These are phyloP conservation scores for Dysmachus trigonus DNA, from an alignment of 2,888 invertebrate species.

Conservation along the genomic window DNA sequence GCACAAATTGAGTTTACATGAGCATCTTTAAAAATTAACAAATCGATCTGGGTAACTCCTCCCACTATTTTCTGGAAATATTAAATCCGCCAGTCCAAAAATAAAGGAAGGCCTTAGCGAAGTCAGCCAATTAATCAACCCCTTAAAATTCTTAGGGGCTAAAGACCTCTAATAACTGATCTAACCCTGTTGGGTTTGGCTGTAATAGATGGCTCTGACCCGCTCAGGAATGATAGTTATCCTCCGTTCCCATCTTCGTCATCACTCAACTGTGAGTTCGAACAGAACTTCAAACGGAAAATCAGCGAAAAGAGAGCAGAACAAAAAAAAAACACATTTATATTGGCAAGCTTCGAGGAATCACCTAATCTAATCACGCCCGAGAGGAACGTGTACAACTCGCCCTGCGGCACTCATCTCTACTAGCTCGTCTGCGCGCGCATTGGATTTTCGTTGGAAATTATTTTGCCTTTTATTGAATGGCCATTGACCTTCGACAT, in stretches of 20 bases:
- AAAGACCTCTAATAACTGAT: not conserved
- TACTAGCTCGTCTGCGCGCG: not conserved
- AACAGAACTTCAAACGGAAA: not conserved
- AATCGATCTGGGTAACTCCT: not conserved
- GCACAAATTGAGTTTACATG: not conserved
- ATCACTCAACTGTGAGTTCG: not conserved
- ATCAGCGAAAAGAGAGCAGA: not conserved
- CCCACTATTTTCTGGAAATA: not conserved
- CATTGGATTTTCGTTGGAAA: conserved; percentile 13
- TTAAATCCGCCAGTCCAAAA: no score
- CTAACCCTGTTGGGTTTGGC: not conserved
- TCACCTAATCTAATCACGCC: not conserved
- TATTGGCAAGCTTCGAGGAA: not conserved
- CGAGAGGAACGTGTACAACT: not conserved
- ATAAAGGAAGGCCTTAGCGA: no score
- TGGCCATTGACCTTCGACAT: conserved; percentile 41
- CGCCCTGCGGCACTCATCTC: not conserved
- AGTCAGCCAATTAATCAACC: not conserved
- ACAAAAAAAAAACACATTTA: not conserved
- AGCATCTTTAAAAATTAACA: not conserved
- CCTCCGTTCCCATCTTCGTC: not conserved
- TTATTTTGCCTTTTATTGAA: conserved; percentile 36
- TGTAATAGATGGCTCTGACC: not conserved
- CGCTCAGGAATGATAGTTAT: not conserved
- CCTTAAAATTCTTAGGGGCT: not conserved